Conservation (phyloP, 2,113 vertebrate species). For the Podocnemis expansa region DNA sequence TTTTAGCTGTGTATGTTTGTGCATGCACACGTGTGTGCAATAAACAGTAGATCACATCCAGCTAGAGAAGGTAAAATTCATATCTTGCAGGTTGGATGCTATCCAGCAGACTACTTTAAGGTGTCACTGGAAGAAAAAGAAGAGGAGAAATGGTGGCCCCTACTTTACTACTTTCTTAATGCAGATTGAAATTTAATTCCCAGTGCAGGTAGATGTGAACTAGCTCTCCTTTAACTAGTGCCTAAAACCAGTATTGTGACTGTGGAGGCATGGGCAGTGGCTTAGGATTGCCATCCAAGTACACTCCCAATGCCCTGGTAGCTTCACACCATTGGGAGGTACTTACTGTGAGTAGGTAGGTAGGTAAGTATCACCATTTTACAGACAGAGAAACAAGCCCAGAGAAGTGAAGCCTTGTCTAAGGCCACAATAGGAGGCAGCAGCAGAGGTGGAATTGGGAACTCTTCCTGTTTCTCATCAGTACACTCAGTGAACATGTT, state of each 20-base stretch:
- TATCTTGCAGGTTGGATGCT: neutral
- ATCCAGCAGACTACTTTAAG: neutral
- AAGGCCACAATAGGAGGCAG: neutral
- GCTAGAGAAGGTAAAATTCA: neutral
- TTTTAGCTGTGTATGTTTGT: no score
- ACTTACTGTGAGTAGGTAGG: neutral
- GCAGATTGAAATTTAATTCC: neutral
- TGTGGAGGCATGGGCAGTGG: neutral
- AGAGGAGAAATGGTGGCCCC: neutral
- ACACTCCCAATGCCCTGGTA: neutral
- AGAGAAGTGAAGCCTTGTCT: neutral
- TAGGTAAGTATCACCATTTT: neutral
- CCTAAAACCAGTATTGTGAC: neutral
- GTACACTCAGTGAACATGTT: rapidly evolving
- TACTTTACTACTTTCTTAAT: neutral
- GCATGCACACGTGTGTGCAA: no score
- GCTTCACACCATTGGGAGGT: neutral
- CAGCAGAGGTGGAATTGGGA: neutral
- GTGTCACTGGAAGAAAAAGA: neutral
- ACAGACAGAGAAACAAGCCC: neutral
- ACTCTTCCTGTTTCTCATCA: neutral
- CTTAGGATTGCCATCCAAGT: neutral
- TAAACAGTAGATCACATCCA: neutral
- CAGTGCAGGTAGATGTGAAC: neutral
- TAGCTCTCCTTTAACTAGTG: neutral